These are phyloP conservation scores for Gobius niger DNA, from an alignment of 2,113 vertebrate species.

Conservation along the genomic window DNA sequence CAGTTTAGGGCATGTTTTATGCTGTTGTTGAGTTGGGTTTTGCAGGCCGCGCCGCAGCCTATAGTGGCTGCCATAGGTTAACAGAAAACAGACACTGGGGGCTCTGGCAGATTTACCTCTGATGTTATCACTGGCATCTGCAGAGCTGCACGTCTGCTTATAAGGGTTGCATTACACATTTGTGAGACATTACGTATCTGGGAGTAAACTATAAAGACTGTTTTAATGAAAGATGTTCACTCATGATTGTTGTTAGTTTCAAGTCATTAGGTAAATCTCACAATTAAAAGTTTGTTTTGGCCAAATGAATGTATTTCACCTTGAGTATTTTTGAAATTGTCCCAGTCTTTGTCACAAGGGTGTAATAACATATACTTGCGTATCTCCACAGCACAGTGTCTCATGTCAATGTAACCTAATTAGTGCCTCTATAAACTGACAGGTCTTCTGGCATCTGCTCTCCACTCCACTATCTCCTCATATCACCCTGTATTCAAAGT, in stretches of 20 bases:
- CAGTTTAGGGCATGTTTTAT: conserved; percentile 2
- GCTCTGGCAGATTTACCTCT: conserved; percentile 50
- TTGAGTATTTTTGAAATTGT: neutral
- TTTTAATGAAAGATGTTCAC: neutral
- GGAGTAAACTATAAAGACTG: neutral
- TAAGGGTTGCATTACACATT: neutral
- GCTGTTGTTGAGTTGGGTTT: conserved; percentile 10
- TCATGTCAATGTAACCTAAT: conserved; percentile 49
- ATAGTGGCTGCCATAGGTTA: conserved; percentile 63
- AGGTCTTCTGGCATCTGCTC: conserved; percentile 37
- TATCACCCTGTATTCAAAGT: conserved; percentile 45
- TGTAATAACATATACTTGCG: conserved; percentile 26
- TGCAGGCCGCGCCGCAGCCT: conserved; percentile 72
- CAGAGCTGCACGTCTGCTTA: neutral
- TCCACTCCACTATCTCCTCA: conserved; percentile 12
- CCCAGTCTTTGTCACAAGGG: conserved; percentile 17
- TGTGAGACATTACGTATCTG: too few relatives aligned
- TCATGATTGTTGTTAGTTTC: neutral
- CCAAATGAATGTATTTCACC: neutral
- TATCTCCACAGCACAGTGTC: conserved; percentile 15
- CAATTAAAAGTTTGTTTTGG: neutral
- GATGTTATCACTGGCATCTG: conserved; percentile 15
- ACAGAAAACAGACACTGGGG: conserved; percentile 57
- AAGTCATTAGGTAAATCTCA: neutral
- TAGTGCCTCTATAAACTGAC: conserved; percentile 41